Conservation (phyloP, 2,797 vertebrate genomes). For the Poecilia wingei region DNA sequence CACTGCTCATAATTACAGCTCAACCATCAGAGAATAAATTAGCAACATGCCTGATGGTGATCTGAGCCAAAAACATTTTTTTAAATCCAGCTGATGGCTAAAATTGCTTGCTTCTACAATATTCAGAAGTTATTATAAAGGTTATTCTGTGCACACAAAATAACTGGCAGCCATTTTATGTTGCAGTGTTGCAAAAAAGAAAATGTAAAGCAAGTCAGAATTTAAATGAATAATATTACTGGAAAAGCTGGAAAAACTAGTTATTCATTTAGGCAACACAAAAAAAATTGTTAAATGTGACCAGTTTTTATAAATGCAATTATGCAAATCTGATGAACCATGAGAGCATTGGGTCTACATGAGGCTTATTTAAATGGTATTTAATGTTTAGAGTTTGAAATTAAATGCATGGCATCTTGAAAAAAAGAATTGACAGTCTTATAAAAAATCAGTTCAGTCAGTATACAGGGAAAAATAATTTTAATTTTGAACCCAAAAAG, state of each 20-base stretch:
- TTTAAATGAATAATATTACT: background rate
- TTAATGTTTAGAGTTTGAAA: background rate
- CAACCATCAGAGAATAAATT: background rate
- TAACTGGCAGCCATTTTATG: conserved; percentile 4
- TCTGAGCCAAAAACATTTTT: background rate
- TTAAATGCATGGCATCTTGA: background rate
- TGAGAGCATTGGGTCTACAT: background rate
- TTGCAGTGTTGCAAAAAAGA: background rate
- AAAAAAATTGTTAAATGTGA: background rate
- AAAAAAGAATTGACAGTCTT: background rate
- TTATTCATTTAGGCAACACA: background rate
- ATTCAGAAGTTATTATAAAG: conserved; percentile 3
- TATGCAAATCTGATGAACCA: background rate
- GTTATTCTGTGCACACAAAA: background rate
- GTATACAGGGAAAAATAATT: background rate
- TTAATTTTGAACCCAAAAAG: background rate
- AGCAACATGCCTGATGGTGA: background rate
- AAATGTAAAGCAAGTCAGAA: background rate
- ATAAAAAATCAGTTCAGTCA: background rate
- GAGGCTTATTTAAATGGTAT: background rate
- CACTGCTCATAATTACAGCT: background rate
- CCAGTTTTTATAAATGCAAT: background rate
- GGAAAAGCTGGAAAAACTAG: background rate
- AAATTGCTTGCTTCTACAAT: background rate
- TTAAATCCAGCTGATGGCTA: background rate